phyloP scores from a whole-genome alignment of 2,797 vertebrate genomes.

The Sebastiscus tertius region DNA sequence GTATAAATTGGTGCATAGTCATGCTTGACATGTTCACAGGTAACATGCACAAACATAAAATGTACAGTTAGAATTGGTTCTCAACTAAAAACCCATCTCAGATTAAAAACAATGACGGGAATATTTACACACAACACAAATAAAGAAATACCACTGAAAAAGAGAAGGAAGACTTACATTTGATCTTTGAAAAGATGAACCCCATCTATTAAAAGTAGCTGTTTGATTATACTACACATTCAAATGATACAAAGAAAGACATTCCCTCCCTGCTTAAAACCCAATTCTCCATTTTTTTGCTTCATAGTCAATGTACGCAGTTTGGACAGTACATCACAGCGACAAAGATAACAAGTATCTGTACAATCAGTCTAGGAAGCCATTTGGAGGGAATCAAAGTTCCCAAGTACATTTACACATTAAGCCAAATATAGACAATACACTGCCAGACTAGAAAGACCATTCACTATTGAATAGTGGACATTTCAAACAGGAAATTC shows the following conservation, averaged over 20 bases:
- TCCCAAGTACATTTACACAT: slow-evolving; percentile 72
- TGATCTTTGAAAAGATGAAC: slow-evolving; percentile 68
- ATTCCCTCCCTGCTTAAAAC: slow-evolving; percentile 52
- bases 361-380: slow-evolving; percentile 72
- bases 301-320: slow-evolving; percentile 57
- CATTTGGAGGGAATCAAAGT: slow-evolving; percentile 54
- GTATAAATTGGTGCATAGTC: slow-evolving; percentile 83
- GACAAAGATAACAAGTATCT: slow-evolving; percentile 68
- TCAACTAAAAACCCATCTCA: slow-evolving; percentile 56
- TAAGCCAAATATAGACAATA: slow-evolving; percentile 70
- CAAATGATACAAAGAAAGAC: slow-evolving; percentile 71
- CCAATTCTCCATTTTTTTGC: slow-evolving; percentile 55
- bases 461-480: slow-evolving; percentile 66
- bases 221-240: slow-evolving; percentile 68
- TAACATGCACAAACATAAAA: slow-evolving; percentile 84
- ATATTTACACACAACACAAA: slow-evolving; percentile 68
- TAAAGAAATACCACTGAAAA: slow-evolving; percentile 68
- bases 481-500: slow-evolving; percentile 68
- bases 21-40: slow-evolving; percentile 80
- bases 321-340: slow-evolving; percentile 70
- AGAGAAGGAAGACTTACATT: slow-evolving; percentile 75
- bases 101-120: slow-evolving; percentile 54
- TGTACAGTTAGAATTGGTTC: slow-evolving; percentile 60
- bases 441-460: slow-evolving; percentile 60
- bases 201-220: slow-evolving; percentile 61